phyloP scores from a whole-genome alignment of 2,888 invertebrate species.

The Malthinus seriepunctatus region DNA sequence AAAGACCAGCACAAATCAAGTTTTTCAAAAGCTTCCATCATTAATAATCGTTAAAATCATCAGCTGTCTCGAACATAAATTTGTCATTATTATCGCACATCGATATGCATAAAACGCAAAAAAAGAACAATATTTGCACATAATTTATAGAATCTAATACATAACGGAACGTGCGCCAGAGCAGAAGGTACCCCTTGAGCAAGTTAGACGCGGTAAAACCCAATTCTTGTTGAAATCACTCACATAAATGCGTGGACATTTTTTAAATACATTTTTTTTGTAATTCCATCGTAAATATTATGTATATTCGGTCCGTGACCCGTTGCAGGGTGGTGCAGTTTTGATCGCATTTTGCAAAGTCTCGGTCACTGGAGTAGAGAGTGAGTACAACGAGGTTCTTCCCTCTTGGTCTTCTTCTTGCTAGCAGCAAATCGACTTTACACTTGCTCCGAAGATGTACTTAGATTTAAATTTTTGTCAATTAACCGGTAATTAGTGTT shows the following conservation, averaged over 20 bases:
- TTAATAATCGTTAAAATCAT: too few species aligned
- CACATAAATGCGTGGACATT: too few species aligned
- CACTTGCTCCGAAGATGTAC: conserved; percentile 28
- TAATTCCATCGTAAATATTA: conserved; percentile 5
- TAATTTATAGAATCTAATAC: conserved; percentile 8
- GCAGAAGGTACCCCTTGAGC: conserved; percentile 7
- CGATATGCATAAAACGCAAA: neutral
- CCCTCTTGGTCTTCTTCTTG: conserved; percentile 18
- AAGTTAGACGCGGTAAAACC: conserved; percentile 13
- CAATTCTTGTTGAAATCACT: neutral
- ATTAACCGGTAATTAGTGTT: too few species aligned
- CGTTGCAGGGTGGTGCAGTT: conserved; percentile 23
- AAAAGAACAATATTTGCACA: neutral
- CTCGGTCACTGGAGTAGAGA: conserved; percentile 49
- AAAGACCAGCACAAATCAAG: too few species aligned
- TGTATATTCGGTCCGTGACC: conserved; percentile 22
- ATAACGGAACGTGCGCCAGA: conserved; percentile 12
- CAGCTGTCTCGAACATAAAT: too few species aligned
- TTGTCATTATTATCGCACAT: too few species aligned
- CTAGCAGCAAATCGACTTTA: conserved; percentile 28
- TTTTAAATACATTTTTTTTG: conserved; percentile 15
- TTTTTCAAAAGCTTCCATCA: too few species aligned
- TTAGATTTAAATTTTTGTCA: too few species aligned
- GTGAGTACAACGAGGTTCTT: conserved; percentile 35
- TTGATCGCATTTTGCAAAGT: conserved; percentile 28